These are phyloP conservation scores for Nothocercus julius DNA, from an alignment of 2,113 vertebrate genomes.

Conservation along the genomic window DNA sequence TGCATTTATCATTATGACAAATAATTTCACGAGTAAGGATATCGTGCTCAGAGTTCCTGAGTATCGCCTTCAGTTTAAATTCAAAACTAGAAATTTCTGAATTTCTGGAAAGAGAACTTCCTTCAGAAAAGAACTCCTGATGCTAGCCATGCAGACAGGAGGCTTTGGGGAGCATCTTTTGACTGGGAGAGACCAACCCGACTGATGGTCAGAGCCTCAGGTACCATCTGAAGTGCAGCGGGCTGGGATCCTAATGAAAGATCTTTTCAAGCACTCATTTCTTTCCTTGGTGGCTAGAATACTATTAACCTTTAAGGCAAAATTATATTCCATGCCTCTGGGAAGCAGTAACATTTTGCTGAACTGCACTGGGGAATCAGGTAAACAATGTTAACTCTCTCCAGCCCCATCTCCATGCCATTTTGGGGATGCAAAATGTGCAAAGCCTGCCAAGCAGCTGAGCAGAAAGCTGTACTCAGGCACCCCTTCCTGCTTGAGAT, in stretches of 20 bases:
- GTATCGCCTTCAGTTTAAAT: background rate
- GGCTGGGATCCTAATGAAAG: conserved; percentile 9
- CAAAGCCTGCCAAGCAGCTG: background rate
- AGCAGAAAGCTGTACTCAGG: background rate
- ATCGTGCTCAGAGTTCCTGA: background rate
- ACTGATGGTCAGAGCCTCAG: background rate
- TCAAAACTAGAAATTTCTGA: background rate
- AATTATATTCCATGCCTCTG: conserved; percentile 71
- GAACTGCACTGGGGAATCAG: conserved; percentile 23
- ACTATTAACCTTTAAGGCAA: conserved; percentile 77
- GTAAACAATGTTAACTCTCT: conserved; percentile 54
- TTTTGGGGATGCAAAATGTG: fast-evolving
- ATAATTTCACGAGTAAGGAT: background rate
- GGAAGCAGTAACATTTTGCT: conserved; percentile 73
- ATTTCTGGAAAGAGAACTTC: background rate
- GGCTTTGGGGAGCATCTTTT: background rate
- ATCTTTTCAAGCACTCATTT: conserved; percentile 37
- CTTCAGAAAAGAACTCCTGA: background rate
- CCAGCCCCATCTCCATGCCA: background rate
- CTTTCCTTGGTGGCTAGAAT: conserved; percentile 52
- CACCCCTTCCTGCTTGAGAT: background rate
- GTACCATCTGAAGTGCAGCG: background rate
- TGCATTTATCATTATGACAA: background rate
- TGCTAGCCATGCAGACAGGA: background rate
- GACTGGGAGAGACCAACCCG: background rate